Conservation (phyloP, 2,888 invertebrate species). For the Blastobasis adustella region DNA sequence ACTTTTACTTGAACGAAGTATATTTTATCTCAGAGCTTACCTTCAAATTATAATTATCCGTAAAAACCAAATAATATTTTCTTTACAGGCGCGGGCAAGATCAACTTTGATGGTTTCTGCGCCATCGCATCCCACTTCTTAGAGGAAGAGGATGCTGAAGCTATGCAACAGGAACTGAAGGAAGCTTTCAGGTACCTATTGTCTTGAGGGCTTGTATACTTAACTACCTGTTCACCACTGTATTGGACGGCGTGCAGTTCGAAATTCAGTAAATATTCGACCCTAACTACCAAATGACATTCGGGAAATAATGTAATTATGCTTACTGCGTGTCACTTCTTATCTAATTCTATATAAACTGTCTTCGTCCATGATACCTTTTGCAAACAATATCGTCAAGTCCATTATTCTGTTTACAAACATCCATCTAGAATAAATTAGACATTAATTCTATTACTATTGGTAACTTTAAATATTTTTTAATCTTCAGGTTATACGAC, state of each 20-base stretch:
- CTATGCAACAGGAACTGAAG: slow-evolving; percentile 96
- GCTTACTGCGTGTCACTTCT: too few relatives aligned
- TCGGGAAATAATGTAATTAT: neutral
- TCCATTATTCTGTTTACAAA: too few relatives aligned
- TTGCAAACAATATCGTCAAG: too few relatives aligned
- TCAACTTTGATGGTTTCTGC: slow-evolving; percentile 96
- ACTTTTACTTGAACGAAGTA: too few relatives aligned
- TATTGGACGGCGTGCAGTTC: neutral
- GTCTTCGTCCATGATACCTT: too few relatives aligned
- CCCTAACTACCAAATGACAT: neutral
- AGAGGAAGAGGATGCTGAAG: slow-evolving; percentile 96
- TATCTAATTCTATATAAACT: too few relatives aligned
- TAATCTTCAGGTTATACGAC: slow-evolving; percentile 85
- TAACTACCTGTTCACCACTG: neutral
- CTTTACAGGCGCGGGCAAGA: slow-evolving; percentile 84
- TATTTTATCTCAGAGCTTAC: too few relatives aligned
- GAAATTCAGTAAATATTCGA: neutral
- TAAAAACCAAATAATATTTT: slow-evolving; percentile 5
- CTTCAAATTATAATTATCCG: too few relatives aligned
- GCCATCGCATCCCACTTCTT: slow-evolving; percentile 94
- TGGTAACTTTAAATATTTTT: neutral
- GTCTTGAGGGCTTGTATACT: too few relatives aligned
- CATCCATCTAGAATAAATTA: too few relatives aligned
- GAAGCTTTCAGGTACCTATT: slow-evolving; percentile 89
- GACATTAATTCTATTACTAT: neutral